These are phyloP conservation scores for Brachirus orientalis DNA, from an alignment of 2,113 vertebrate genomes.

Conservation along the genomic window DNA sequence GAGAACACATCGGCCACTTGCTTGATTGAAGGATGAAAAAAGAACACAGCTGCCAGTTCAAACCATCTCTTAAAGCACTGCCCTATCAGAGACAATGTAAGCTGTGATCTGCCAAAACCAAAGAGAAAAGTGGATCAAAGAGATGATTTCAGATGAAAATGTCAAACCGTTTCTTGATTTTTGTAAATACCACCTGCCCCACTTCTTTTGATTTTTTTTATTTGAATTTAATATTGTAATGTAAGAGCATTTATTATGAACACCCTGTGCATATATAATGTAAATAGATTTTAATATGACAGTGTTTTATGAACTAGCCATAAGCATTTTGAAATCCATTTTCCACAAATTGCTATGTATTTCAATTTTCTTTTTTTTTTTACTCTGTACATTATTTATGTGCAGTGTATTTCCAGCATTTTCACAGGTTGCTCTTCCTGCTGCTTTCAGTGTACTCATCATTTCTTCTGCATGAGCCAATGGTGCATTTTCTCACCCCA, in stretches of 20 bases:
- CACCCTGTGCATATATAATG: slow-evolving; percentile 72
- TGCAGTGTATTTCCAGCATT: slow-evolving; percentile 42
- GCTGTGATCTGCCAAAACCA: slow-evolving; percentile 30
- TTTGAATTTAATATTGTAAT: slow-evolving; percentile 64
- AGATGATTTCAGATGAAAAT: slow-evolving; percentile 35
- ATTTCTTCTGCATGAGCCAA: slow-evolving; percentile 68
- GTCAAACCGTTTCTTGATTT: slow-evolving; percentile 20
- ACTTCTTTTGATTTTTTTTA: slow-evolving; percentile 42
- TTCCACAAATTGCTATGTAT: slow-evolving; percentile 54
- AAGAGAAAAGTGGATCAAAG: slow-evolving; percentile 29
- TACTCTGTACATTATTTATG: slow-evolving; percentile 25
- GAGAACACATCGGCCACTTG: slow-evolving; percentile 45
- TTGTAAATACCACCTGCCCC: slow-evolving; percentile 66
- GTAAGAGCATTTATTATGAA: slow-evolving; percentile 72
- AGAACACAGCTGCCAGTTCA: slow-evolving; percentile 31
- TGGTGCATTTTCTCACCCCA: slow-evolving; percentile 17
- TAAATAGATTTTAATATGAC: slow-evolving; percentile 81
- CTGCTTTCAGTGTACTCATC: slow-evolving; percentile 67
- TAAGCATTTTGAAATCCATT: slow-evolving; percentile 39
- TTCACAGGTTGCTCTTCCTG: slow-evolving; percentile 53
- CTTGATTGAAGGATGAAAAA: slow-evolving; percentile 38
- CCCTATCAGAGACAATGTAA: slow-evolving; percentile 43
- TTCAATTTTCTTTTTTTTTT: slow-evolving; percentile 51
- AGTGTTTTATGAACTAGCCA: slow-evolving; percentile 61
- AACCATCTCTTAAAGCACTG: slow-evolving; percentile 66